phyloP scores from a whole-genome alignment of 2,888 invertebrate species.

The Pammene fasciana region DNA sequence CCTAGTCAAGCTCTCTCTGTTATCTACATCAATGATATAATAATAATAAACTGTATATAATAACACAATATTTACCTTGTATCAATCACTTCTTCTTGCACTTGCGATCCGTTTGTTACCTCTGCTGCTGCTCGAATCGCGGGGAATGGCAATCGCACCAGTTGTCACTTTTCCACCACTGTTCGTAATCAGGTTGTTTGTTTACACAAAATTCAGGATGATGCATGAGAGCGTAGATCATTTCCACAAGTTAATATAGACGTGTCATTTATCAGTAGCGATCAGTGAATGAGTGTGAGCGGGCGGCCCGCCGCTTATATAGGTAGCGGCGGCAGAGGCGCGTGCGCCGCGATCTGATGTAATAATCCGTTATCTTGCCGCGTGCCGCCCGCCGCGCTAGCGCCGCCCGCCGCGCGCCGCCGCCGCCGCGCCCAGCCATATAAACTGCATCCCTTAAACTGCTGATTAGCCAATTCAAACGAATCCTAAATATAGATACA shows the following conservation, averaged over 20 bases:
- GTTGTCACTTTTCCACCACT: conserved; percentile 82
- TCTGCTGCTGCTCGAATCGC: conserved; percentile 75
- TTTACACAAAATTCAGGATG: conserved; percentile 58
- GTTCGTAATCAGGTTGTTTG: conserved; percentile 70
- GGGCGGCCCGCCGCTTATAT: conserved; percentile 61
- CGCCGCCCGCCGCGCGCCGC: conserved; percentile 33
- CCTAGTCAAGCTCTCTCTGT: conserved; percentile 7
- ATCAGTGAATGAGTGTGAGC: conserved; percentile 69
- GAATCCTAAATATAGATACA: not conserved
- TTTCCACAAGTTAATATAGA: conserved; percentile 77
- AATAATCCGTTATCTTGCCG: conserved; percentile 70
- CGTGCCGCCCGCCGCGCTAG: conserved; percentile 40
- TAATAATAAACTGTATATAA: conserved; percentile 9
- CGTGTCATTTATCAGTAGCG: conserved; percentile 71
- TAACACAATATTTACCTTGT: conserved; percentile 75
- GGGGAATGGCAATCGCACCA: conserved; percentile 79
- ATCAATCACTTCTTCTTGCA: no score
- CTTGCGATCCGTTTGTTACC: conserved; percentile 68
- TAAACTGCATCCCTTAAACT: conserved; percentile 9
- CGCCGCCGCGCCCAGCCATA: conserved; percentile 16
- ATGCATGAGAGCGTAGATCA: conserved; percentile 79
- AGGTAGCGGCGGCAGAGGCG: conserved; percentile 52
- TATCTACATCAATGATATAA: conserved; percentile 15
- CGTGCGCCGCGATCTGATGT: conserved; percentile 73
- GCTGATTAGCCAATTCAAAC: not conserved